Evolutionary conservation across 2,113 vertebrate species (phyloP), one percentile per base, ranked within the genome.

Genomic region (Odobenus rosmarus): DNA sequence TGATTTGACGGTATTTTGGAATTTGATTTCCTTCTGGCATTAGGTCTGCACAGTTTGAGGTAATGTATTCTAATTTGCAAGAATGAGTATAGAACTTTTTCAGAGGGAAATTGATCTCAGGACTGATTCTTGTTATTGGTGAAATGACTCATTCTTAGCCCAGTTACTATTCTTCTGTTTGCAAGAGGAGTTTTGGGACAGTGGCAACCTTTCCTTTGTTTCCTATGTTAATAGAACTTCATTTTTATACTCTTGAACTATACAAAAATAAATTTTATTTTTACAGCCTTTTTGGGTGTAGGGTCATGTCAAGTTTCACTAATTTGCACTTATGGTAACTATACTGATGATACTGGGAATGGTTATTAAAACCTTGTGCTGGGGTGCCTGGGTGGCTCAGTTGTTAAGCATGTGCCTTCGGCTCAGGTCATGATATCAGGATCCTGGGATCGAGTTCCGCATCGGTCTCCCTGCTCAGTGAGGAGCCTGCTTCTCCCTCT

Each of bases 21-120:
- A 59, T 82, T 86, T 92, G 64, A 91, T 96, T 97, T 90, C 18
- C 71, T 88, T 94, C 62, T 87, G 31, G 71, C 46, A 64, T 92
- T 24, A 74, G 6, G 13, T 51, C 74, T 91, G 26, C 10, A 76
- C 7, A 77, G 69, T 88, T 97, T 88, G 76, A 69, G 36, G 13
- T 93, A 81, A 64, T 93, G 13, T 74, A 69, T 93, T 96, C 71
- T 93, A 85, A 69, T 49, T 76, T 93, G 23, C 16, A 81, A 71
- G 39, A 84, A 92, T 39, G 19, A 79, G 46, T 72, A 59, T 90
- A 77, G 28, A 85, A 33, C 51, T 83, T 93, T 96, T 95, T 39
- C 62, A 42, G 72, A 85, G 23, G 77, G 31, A 87, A 62, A 51
- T 82, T 95, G 80, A 90, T 82, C 21, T 13, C 77, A 69, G 55